Evolutionary conservation across 1,140 invertebrate genomes (phyloP), one percentile per base, ranked within the genome.

Genomic region (Anagrus nilaparvatae): DNA sequence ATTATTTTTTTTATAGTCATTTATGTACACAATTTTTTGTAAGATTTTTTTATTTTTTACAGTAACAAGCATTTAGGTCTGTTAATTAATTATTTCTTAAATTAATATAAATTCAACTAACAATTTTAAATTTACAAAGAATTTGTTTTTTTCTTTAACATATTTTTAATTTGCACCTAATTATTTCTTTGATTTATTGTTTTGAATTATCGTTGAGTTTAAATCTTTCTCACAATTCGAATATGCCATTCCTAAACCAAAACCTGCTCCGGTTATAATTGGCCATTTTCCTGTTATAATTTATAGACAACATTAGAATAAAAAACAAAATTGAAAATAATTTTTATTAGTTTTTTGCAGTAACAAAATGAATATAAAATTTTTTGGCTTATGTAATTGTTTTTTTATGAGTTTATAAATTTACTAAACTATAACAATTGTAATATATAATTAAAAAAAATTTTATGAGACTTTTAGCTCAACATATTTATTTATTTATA

Each of bases 211-310:
- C 12, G 57, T 47, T 17, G 56, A 52, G 46, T 79, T 80, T 25
- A 82, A 53, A 28, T 76, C 72, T 51, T 74, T 71, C 67, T 85
- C 77, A 64, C 84, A 87, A 60, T 82, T 81, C 40, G 77, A 75
- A 68, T 84, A 85, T 41, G 82, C 82, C 56, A 82, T 70, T 32
- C 84, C 83, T 51, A 84, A 62, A 14, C 82, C 83, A 61, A 85
- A 79, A 23, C 82, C 81, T 47, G 74, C 71, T 17, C 82, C 81
- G 20, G 76, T 65, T 52, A 82, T 71, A 17, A 84, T 65, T 4
- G 82, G 83, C 81, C 82, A 87, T 65, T 75, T 75, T 56, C 76
- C 70, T 65, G 67, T 59, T 73, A 54, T 46, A 41, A 48, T 37
- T 25, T 46, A 37, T 37, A 13, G 28, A 24, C 23, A 30, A 10